A percentile compares a stretch with the other conserved stretches of the same genome.
Evolutionary conservation across 2,113 vertebrate genomes (phyloP).

Genomic region (Tricholaema leucomelas): DNA sequence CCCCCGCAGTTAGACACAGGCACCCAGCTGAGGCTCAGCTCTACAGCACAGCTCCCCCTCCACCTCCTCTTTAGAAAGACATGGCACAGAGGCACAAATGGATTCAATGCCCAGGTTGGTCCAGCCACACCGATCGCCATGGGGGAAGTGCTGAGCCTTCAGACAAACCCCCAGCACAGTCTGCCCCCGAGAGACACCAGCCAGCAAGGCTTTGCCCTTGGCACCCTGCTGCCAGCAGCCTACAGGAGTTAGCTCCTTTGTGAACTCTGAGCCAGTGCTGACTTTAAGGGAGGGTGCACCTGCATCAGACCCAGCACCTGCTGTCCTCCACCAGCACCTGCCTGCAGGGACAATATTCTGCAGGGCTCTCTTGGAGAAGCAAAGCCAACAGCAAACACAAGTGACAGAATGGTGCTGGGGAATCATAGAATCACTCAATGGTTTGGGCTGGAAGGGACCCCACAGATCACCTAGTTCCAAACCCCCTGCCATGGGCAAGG

Average conservation of each 20-base stretch:
- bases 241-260: not conserved
- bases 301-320: not conserved
- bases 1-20: not conserved
- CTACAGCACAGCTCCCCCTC: not conserved
- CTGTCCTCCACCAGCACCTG: not conserved
- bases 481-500: too few relatives aligned
- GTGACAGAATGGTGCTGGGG: too few relatives aligned
- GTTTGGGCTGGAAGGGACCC: too few relatives aligned
- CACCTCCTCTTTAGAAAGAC: not conserved
- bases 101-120: not conserved
- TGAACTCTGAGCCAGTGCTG: not conserved
- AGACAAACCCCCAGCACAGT: not conserved
- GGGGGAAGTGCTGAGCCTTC: not conserved
- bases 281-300: not conserved
- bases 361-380: not conserved
- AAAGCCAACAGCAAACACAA: not conserved
- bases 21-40: not conserved
- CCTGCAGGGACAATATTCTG: not conserved
- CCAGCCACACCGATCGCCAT: rapidly evolving
- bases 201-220: not conserved
- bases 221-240: rapidly evolving
- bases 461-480: too few relatives aligned
- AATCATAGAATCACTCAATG: too few relatives aligned
- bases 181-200: not conserved
- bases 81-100: not conserved